phyloP scores from a whole-genome alignment of 2,797 vertebrate species.

The Alcedo quadribrachys region DNA sequence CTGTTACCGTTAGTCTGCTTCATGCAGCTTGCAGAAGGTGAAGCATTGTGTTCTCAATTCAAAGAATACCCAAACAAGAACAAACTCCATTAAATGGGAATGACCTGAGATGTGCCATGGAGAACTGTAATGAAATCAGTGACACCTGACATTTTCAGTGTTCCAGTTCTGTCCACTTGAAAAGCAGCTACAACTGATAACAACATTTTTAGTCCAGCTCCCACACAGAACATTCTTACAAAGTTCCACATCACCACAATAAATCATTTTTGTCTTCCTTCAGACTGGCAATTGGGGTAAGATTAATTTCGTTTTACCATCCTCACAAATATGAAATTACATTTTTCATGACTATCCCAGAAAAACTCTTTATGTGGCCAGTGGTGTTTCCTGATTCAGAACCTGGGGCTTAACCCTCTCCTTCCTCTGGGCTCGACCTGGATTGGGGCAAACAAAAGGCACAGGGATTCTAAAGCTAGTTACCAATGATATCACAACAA shows the following conservation, averaged over 20 bases:
- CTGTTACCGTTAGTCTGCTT: background rate
- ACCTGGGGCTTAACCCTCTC: background rate
- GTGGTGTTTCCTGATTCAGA: background rate
- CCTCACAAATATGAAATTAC: background rate
- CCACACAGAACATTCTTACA: background rate
- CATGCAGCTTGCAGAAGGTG: background rate
- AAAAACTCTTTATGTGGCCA: fast-evolving
- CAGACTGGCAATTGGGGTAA: background rate
- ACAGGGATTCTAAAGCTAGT: background rate
- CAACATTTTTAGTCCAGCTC: background rate
- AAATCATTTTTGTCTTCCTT: background rate
- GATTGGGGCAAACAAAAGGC: background rate
- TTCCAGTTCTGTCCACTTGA: background rate
- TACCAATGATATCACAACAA: background rate
- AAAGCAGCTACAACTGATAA: background rate
- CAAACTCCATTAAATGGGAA: background rate
- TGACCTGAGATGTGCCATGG: background rate
- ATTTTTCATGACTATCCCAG: background rate
- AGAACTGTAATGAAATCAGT: background rate
- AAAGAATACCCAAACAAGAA: background rate
- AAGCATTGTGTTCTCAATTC: background rate
- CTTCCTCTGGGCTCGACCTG: background rate
- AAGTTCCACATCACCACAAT: background rate
- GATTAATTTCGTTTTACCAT: background rate
- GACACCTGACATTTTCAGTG: background rate